Conservation (phyloP, 2,797 vertebrate genomes). For the Melanogrammus aeglefinus region DNA sequence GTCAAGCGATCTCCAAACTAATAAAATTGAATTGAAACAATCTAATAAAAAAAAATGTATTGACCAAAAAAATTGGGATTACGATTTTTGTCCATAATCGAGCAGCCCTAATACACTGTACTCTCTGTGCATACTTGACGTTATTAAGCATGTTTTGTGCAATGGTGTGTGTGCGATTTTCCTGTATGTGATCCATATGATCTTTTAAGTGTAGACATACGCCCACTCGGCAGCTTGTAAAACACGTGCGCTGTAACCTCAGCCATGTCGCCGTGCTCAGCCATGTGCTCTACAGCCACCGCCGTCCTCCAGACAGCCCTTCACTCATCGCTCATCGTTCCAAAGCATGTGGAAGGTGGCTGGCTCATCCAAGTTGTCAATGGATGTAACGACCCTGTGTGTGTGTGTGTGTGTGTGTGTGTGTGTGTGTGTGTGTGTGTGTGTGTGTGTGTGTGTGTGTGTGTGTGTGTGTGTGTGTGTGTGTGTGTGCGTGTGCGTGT, state of each 20-base stretch:
- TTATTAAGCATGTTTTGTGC: not conserved
- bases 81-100: no score
- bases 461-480: no score
- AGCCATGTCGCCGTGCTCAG: constrained; percentile 55
- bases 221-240: constrained; percentile 53
- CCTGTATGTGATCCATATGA: constrained; percentile 19
- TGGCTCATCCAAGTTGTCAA: no score
- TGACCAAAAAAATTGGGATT: no score
- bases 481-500: not conserved
- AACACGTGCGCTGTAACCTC: constrained; percentile 63
- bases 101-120: no score
- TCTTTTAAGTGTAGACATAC: constrained; percentile 35
- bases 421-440: no score
- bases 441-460: no score
- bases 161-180: constrained; percentile 43
- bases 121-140: no score
- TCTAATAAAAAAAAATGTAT: no score
- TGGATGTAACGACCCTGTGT: not conserved
- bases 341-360: not conserved
- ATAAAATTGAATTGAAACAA: no score
- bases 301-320: constrained; percentile 63
- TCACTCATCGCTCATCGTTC: constrained; percentile 27
- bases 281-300: constrained; percentile 65
- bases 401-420: not conserved
- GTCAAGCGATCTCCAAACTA: no score